Evolutionary conservation across 2,797 vertebrate genomes (phyloP).

Genomic region (Propithecus deckenii): DNA sequence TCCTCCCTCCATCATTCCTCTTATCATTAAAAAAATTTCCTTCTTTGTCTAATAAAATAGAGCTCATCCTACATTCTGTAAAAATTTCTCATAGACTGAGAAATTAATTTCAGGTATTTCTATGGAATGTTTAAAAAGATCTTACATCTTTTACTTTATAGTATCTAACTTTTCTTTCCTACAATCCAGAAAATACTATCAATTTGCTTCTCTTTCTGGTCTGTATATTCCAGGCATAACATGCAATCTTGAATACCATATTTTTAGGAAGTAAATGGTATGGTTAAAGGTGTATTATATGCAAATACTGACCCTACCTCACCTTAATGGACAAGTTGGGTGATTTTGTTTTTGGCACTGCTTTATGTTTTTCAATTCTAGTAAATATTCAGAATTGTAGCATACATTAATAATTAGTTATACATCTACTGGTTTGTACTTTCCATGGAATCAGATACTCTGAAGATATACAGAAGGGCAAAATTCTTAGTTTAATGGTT

Average conservation of each 20-base stretch:
- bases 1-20: not conserved
- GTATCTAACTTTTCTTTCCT: not conserved
- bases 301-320: not conserved
- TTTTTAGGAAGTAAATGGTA: not conserved
- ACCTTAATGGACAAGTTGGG: not conserved
- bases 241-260: not conserved
- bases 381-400: not conserved
- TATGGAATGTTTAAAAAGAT: not conserved
- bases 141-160: not conserved
- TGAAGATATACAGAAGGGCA: not conserved
- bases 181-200: not conserved
- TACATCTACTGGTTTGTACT: not conserved
- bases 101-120: not conserved
- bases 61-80: not conserved
- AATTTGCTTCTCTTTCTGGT: not conserved
- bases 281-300: not conserved
- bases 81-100: too few species aligned
- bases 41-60: not conserved
- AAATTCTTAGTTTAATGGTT: not conserved
- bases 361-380: not conserved
- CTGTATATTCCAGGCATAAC: not conserved
- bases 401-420: not conserved
- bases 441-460: not conserved
- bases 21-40: not conserved
- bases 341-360: not conserved